These are phyloP conservation scores for Scolanthus callimorphus DNA, from an alignment of 92 coral and sea anemone species.

Conservation along the genomic window DNA sequence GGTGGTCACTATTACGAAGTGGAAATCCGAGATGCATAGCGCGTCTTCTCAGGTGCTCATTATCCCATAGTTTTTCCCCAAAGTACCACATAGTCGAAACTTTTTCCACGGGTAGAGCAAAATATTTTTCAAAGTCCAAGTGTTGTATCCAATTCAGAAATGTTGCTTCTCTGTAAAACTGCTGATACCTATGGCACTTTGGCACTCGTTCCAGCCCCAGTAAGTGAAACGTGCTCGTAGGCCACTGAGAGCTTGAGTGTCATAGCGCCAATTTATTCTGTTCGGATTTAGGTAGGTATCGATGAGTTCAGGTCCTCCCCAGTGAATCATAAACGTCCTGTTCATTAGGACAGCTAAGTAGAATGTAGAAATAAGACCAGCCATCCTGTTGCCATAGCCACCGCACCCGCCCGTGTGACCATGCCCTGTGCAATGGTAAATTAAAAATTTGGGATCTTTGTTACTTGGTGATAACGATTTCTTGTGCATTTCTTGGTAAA, in stretches of 20 bases:
- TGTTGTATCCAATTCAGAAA: slow-evolving; percentile 35
- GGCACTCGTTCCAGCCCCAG: slow-evolving; percentile 25
- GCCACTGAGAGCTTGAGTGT: slow-evolving; percentile 3
- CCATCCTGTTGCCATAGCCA: slow-evolving; percentile 52
- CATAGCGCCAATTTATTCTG: slow-evolving; percentile 29
- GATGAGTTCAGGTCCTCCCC: slow-evolving; percentile 50
- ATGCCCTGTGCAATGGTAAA: slow-evolving; percentile 33
- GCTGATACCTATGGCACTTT: slow-evolving; percentile 11
- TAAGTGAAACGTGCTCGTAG: slow-evolving; percentile 8
- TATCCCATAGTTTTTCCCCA: slow-evolving; percentile 29
- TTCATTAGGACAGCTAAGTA: slow-evolving; percentile 33
- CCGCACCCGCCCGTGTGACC: slow-evolving; percentile 21
- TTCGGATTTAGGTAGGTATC: slow-evolving; percentile 32
- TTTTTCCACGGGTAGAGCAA: slow-evolving; percentile 20
- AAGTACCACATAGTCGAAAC: slow-evolving; percentile 34
- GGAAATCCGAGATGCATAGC: slow-evolving; percentile 43
- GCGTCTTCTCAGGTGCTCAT: slow-evolving; percentile 19
- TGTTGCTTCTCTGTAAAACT: slow-evolving; percentile 4
- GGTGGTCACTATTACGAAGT: slow-evolving; percentile 6
- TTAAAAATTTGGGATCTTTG: slow-evolving; percentile 24
- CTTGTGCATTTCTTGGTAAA: slow-evolving; percentile 19
- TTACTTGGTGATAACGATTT: slow-evolving; percentile 18
- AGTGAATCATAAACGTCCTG: slow-evolving; percentile 42
- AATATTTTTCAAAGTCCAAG: slow-evolving; percentile 11
- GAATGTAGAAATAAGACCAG: slow-evolving; percentile 30